A percentile compares a stretch with the other conserved stretches of the same genome.
phyloP scores from a whole-genome alignment of 1,140 invertebrate species.

The Zelostemma sp. region DNA sequence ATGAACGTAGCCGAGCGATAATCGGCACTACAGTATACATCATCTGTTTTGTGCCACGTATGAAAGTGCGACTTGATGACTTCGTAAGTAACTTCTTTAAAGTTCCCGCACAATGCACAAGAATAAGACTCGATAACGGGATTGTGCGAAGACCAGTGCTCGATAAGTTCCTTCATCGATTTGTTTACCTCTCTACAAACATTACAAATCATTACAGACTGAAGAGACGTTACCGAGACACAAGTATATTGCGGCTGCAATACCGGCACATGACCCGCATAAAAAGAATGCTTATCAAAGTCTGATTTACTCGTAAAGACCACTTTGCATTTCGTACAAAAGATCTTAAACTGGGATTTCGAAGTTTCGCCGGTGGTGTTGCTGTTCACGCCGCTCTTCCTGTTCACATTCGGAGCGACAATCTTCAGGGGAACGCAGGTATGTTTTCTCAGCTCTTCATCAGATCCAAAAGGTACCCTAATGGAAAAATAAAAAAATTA shows the following conservation, averaged over 20 bases:
- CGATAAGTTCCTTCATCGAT: slow-evolving; percentile 28
- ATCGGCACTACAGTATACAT: slow-evolving; percentile 34
- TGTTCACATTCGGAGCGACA: too few relatives aligned
- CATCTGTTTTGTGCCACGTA: slow-evolving; percentile 16
- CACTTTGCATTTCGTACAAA: slow-evolving; percentile 36
- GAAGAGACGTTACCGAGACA: slow-evolving; percentile 12
- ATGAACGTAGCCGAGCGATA: slow-evolving; percentile 22
- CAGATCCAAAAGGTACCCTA: slow-evolving; percentile 44
- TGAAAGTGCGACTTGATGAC: slow-evolving; percentile 37
- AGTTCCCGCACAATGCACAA: slow-evolving; percentile 29
- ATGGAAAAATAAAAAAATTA: slow-evolving; percentile 7
- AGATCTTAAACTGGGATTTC: not conserved
- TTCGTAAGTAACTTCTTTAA: slow-evolving; percentile 3
- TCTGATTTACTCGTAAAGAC: slow-evolving; percentile 3
- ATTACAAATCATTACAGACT: slow-evolving; percentile 43
- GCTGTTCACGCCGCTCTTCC: too few relatives aligned
- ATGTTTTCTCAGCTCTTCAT: slow-evolving; percentile 28
- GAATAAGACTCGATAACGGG: slow-evolving; percentile 21
- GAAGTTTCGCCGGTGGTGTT: not conserved
- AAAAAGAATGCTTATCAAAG: slow-evolving; percentile 44
- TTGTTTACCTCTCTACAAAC: slow-evolving; percentile 35
- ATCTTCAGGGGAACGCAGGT: too few relatives aligned
- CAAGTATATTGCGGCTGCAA: slow-evolving; percentile 21
- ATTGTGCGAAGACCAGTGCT: slow-evolving; percentile 52
- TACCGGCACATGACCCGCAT: slow-evolving; percentile 30